A percentile compares a stretch with the other conserved stretches of the same genome.
Conservation (phyloP, 2,113 vertebrate species). For the Lonchura striata region DNA sequence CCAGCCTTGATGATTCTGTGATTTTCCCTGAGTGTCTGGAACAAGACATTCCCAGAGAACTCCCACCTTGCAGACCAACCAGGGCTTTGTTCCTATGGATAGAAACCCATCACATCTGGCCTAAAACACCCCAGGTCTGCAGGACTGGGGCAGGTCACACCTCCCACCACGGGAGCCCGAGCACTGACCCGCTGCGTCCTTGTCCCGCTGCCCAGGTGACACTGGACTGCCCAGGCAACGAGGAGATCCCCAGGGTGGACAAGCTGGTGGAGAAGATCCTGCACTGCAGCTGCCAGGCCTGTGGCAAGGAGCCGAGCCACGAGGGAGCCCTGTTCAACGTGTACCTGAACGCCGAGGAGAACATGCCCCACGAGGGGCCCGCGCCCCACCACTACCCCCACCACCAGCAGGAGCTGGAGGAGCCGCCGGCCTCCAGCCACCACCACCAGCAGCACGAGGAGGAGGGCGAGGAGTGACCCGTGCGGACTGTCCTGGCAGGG, state of each 20-base stretch:
- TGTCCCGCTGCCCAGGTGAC: constrained; percentile 78
- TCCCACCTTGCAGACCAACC: background rate
- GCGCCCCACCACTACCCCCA: constrained; percentile 53
- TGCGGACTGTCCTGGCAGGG: background rate
- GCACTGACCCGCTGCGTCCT: rapidly evolving
- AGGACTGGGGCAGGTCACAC: background rate
- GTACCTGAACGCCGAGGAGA: constrained; percentile 83
- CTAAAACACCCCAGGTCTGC: background rate
- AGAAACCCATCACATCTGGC: background rate
- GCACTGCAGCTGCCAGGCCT: constrained; percentile 96
- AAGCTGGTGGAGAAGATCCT: constrained; percentile 96
- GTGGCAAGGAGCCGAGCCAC: constrained; percentile 87
- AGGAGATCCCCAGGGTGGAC: constrained; percentile 88
- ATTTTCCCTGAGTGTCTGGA: background rate
- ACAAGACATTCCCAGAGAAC: rapidly evolving
- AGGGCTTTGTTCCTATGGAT: rapidly evolving
- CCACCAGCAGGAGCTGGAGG: constrained; percentile 42
- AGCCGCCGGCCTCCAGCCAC: constrained; percentile 25
- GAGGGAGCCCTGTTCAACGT: constrained; percentile 89
- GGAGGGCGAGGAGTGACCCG: constrained; percentile 63
- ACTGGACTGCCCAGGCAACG: constrained; percentile 86
- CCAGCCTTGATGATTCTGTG: background rate
- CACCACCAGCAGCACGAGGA: constrained; percentile 53
- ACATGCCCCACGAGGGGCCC: constrained; percentile 66
- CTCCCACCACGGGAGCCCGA: rapidly evolving